Evolutionary conservation across 2,113 vertebrate species (phyloP).

Genomic region (Anhinga anhinga): DNA sequence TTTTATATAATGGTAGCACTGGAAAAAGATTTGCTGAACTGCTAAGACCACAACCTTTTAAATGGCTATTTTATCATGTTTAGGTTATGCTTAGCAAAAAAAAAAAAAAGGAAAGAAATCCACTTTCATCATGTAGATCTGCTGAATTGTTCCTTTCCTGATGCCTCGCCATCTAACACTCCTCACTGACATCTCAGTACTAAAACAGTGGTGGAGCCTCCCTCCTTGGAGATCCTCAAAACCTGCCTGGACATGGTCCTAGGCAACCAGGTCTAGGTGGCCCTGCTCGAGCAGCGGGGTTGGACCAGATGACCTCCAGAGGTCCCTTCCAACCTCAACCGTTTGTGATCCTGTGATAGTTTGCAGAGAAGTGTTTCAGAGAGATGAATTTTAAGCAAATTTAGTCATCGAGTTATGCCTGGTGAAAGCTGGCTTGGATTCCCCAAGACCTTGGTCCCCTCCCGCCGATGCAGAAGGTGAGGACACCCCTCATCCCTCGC

Average conservation of each 20-base stretch:
- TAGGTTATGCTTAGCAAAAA: neutral
- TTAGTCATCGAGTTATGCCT: neutral
- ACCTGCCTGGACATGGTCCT: neutral
- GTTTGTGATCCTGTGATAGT: too few species aligned
- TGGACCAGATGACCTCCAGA: neutral
- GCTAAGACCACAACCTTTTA: neutral
- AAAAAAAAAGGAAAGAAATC: neutral
- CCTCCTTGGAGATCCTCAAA: neutral
- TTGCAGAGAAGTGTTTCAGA: neutral
- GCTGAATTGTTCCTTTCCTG: neutral
- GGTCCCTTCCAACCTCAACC: neutral
- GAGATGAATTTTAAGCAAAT: neutral
- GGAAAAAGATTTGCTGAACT: neutral
- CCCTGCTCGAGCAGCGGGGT: too few species aligned
- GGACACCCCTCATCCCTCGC: neutral
- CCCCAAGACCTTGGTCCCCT: neutral
- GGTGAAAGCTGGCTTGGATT: neutral
- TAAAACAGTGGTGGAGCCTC: neutral
- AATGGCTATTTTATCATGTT: neutral
- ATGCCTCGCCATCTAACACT: neutral
- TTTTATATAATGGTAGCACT: neutral
- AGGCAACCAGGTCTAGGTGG: too few species aligned
- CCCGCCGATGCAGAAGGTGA: neutral
- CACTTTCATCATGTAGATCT: rapidly evolving
- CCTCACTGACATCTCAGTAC: neutral